Base-by-base conservation (phyloP, 2,888 invertebrate species). In the Caenorhabditis panamensis region DNA sequence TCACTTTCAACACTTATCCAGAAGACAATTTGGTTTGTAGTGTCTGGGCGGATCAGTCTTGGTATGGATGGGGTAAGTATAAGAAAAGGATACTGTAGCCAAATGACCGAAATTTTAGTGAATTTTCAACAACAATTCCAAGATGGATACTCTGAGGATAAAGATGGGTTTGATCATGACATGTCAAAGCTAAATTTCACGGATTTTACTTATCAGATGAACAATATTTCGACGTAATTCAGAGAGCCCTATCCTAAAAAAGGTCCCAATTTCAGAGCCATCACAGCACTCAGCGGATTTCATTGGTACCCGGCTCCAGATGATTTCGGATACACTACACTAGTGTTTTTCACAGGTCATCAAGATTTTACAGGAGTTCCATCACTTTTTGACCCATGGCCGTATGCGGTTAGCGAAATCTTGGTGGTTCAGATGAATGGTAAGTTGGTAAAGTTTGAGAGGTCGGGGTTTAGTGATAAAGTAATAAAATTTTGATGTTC, bases 21-120 rank as follows among this genome's bases (percentile, higher is more conserved):
- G 20, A 56, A 2, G 56, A 20, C 3, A 67, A 56, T 28, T 44
- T 26, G 13, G 11, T 28, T 24, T 67, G 67, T 28, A 28, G 26
- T 9, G 54, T 41, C 24, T 41, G 20, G 18, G 56, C 56, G 26
- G 56, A 56, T 44, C n/a, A 22, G 9, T 54, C 56, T 0, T 67
- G 54, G 22, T 67, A 67, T 20, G 67, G 67, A 44, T 67, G 41
- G 44, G 26, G 67, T 67, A 24, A 51, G 64, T 51, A 9, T 18
- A 6, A 18, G 18, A 3, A 9, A 9, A 20, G 16, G 18, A 13
- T 49, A 49, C 2, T 20, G 49, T 22, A 11, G 5, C 49, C 20
- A 3, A 13, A 3, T 11, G 3, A 2, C 0, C 2, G 28, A 3
- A 44, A 44, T 4, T n/a, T 44, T 44, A 67, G 67, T 22, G 2